Evolutionary conservation across 2,888 invertebrate genomes (phyloP).

Genomic region (Camponotus fellah): DNA sequence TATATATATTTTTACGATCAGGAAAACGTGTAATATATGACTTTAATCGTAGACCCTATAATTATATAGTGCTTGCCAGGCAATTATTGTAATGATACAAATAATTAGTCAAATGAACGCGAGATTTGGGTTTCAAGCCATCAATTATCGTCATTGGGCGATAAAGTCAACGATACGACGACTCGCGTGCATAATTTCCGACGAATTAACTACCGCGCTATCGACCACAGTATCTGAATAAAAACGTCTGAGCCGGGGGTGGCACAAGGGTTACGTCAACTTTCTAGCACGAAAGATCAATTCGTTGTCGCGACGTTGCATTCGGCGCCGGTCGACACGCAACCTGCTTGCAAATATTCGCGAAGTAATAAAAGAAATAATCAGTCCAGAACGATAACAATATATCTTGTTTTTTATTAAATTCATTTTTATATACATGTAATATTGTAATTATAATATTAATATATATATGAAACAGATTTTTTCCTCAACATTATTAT

Average conservation of each 20-base stretch:
- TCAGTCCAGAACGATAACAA: not conserved
- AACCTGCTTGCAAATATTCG: conserved; percentile 2
- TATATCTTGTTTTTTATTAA: not conserved
- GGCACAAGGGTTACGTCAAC: conserved; percentile 53
- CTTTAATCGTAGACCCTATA: not conserved
- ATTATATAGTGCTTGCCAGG: not conserved
- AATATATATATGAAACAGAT: not conserved
- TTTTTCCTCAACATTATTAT: not conserved
- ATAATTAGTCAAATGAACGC: conserved; percentile 30
- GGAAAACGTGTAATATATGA: not conserved
- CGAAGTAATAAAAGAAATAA: not conserved
- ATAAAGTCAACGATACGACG: conserved; percentile 24
- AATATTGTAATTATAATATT: not conserved
- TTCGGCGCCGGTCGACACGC: conserved; percentile 16
- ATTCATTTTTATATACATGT: not conserved
- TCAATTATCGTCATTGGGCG: conserved; percentile 14
- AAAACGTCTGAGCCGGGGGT: conserved; percentile 34
- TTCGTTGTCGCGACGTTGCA: conserved; percentile 28
- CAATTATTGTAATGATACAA: not conserved
- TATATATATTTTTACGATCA: not conserved
- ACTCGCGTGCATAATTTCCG: conserved; percentile 33
- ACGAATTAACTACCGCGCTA: conserved; percentile 35
- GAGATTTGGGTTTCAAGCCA: conserved; percentile 22
- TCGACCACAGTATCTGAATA: conserved; percentile 54
- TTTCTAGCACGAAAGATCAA: conserved; percentile 24